Evolutionary conservation across 1,140 invertebrate species (phyloP).

Genomic region (Psilanteris sp.): DNA sequence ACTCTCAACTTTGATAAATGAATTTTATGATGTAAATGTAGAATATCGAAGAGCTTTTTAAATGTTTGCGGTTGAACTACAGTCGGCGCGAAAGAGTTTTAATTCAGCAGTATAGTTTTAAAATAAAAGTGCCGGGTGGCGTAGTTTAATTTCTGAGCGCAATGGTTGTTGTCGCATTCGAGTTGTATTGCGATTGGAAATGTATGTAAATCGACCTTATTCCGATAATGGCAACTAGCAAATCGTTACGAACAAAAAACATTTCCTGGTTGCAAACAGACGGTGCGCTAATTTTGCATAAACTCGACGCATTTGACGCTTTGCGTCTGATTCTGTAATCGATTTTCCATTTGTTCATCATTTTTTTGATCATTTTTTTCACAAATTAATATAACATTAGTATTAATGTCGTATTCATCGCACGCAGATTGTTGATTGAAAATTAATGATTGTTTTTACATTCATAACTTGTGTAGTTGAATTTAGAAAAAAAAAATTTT

Average conservation of each 20-base stretch:
- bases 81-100: too few species aligned
- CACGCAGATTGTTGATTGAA: conserved; percentile 2
- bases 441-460: conserved; percentile 10
- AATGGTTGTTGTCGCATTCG: background rate
- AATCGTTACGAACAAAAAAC: conserved; percentile 36
- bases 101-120: too few species aligned
- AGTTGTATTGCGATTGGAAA: conserved; percentile 15
- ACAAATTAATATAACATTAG: conserved; percentile 31
- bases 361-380: conserved; percentile 20
- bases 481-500: too few species aligned
- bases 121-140: conserved; percentile 44
- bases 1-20: too few species aligned
- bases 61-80: too few species aligned
- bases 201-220: conserved; percentile 59
- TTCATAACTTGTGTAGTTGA: background rate
- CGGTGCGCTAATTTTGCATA: conserved; percentile 59
- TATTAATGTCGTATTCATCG: conserved; percentile 14
- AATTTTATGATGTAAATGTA: too few species aligned
- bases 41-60: too few species aligned
- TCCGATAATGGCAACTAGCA: conserved; percentile 42
- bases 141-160: too few species aligned
- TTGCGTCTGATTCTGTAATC: conserved; percentile 32
- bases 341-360: conserved; percentile 48
- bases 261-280: conserved; percentile 28
- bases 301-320: conserved; percentile 31